Conservation (phyloP, 2,113 vertebrate species). For the Triplophysa dalaica region DNA sequence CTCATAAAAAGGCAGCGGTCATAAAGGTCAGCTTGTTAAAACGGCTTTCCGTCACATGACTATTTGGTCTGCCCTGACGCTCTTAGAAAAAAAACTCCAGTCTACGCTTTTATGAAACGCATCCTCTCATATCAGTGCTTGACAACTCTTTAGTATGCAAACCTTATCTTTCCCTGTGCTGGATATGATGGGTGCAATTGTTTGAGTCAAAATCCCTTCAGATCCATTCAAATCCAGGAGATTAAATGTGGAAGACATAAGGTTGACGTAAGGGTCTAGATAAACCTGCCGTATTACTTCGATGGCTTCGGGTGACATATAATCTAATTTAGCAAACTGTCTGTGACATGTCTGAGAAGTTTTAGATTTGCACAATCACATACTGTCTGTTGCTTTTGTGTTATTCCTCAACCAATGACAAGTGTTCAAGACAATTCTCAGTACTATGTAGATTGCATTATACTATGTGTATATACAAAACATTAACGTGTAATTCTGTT, state of each 20-base stretch:
- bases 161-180: background rate
- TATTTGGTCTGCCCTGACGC: background rate
- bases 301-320: conserved; percentile 4
- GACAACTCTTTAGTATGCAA: conserved; percentile 1
- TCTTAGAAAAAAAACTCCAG: background rate
- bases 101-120: background rate
- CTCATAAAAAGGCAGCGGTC: conserved; percentile 20
- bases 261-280: conserved; percentile 8
- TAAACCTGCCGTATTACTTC: conserved; percentile 16
- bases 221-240: conserved; percentile 31
- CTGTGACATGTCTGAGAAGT: background rate
- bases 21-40: conserved; percentile 45
- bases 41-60: conserved; percentile 30
- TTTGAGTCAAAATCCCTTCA: conserved; percentile 3
- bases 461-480: no score
- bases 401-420: background rate
- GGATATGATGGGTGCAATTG: background rate
- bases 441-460: no score
- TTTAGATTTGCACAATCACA: background rate
- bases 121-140: background rate
- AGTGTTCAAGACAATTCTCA: no score
- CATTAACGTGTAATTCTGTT: no score
- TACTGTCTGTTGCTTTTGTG: background rate
- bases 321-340: conserved; percentile 11
- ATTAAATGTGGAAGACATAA: conserved; percentile 27